Evolutionary conservation across 2,113 vertebrate genomes (phyloP).

Genomic region (Pomatostomus ruficeps): DNA sequence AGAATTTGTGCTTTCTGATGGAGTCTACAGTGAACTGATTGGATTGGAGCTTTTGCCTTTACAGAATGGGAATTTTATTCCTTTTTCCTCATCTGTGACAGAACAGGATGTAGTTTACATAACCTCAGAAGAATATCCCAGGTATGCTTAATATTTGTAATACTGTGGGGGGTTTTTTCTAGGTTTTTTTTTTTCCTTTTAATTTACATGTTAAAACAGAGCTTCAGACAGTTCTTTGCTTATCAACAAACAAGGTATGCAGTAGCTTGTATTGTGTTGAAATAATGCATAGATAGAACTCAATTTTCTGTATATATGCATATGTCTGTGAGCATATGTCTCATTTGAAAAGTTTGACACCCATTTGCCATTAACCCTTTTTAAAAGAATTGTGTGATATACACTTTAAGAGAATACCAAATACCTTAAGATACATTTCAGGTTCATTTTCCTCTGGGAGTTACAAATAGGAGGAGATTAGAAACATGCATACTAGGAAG

Average conservation of each 20-base stretch:
- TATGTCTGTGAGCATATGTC: not conserved
- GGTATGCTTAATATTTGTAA: constrained; percentile 71
- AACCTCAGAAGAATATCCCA: constrained; percentile 87
- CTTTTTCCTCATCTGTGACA: constrained; percentile 87
- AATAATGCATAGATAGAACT: not conserved
- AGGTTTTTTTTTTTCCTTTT: not conserved
- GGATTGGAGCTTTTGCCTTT: constrained; percentile 92
- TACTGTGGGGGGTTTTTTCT: not conserved
- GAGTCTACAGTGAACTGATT: constrained; percentile 88
- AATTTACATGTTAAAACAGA: not conserved
- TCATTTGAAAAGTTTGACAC: not conserved
- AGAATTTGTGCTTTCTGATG: constrained; percentile 88
- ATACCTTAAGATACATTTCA: not conserved
- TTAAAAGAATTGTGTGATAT: not conserved
- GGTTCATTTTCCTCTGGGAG: not conserved
- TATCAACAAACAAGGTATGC: not conserved
- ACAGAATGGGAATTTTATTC: constrained; percentile 83
- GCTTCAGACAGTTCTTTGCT: not conserved
- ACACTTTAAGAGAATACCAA: not conserved
- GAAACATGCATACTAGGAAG: not conserved
- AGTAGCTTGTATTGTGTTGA: not conserved
- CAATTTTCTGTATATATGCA: not conserved
- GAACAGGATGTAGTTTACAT: constrained; percentile 93
- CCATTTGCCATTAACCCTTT: not conserved
- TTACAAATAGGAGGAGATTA: not conserved